Conservation (phyloP, 2,888 invertebrate species). For the Platycheirus rosarum region DNA sequence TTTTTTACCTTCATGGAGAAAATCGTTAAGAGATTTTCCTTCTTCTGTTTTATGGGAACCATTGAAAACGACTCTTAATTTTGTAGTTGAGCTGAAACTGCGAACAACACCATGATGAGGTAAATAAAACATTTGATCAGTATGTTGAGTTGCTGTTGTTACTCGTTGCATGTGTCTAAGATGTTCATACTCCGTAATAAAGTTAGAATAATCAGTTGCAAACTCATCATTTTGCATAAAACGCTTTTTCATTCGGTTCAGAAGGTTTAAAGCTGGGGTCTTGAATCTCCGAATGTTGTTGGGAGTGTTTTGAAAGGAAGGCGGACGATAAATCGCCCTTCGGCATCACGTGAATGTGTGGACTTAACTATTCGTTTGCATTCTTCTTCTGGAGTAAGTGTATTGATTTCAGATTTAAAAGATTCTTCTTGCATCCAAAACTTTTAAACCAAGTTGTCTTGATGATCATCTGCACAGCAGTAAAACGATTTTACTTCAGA, state of each 20-base stretch:
- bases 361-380: background rate
- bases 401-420: background rate
- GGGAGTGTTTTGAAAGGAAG: slow-evolving; percentile 23
- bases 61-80: slow-evolving; percentile 33
- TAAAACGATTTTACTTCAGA: slow-evolving; percentile 11
- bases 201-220: background rate
- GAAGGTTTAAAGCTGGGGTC: slow-evolving; percentile 9
- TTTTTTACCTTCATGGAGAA: slow-evolving; percentile 1
- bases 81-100: slow-evolving; percentile 24
- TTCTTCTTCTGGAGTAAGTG: slow-evolving; percentile 6
- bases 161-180: background rate
- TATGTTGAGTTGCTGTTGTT: background rate
- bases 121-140: background rate
- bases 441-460: background rate
- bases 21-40: slow-evolving; percentile 1
- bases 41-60: slow-evolving; percentile 17
- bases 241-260: background rate
- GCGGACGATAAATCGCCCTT: background rate
- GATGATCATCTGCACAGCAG: background rate
- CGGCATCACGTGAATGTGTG: slow-evolving; percentile 1
- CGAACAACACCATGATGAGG: slow-evolving; percentile 7
- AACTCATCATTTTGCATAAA: background rate
- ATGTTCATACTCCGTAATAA: slow-evolving; percentile 15
- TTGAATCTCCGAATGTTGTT: slow-evolving; percentile 13
- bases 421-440: slow-evolving; percentile 13